Base-by-base conservation (phyloP, 2,797 vertebrate species). In the Sternotherus odoratus region DNA sequence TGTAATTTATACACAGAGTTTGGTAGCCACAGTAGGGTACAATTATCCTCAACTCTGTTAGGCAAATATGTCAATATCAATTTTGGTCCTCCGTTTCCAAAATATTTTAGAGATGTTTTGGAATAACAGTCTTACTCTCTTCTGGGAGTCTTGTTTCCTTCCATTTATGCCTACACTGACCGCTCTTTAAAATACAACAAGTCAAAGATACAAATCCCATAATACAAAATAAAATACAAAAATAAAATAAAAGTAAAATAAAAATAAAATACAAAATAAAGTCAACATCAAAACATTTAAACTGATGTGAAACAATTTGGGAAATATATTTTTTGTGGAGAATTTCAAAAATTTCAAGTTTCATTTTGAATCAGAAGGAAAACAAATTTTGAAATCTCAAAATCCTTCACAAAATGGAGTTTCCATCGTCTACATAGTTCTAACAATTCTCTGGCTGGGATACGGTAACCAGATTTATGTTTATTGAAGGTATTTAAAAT, bases 1-100 rank as follows among this genome's bases (percentile, higher is more conserved):
- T 77, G 0, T 88, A 92, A 95, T 49, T 69, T 85, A 74, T 9
- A 53, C 92, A 86, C 50, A 91, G 90, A 93, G 85, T 57, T 80
- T 77, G 78, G 74, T 13, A 87, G 88, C 77, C 87, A 83, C 72
- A 63, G 74, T 50, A 72, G 28, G 79, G 83, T 0, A 77, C 48
- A 85, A 91, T 88, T 75, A 89, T 51, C 81, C 85, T 75, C 80
- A 90, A 89, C 56, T 93, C 79, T 84, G 26, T 8, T 28, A 24
- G 46, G 75, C 63, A 85, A 21, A 85, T 88, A 19, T 93, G 39
- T 63, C 75, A 88, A 4, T 79, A 60, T 60, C 24, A 60, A 43
- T 75, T 83, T 39, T 85, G 79, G 23, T 74, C 30, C 53, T 82
- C 50, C 0, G 2, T 88, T 93, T 92, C 78, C 86, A 84, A 50